Base-by-base conservation (phyloP, 2,888 invertebrate genomes). In the Sericinus montela region DNA sequence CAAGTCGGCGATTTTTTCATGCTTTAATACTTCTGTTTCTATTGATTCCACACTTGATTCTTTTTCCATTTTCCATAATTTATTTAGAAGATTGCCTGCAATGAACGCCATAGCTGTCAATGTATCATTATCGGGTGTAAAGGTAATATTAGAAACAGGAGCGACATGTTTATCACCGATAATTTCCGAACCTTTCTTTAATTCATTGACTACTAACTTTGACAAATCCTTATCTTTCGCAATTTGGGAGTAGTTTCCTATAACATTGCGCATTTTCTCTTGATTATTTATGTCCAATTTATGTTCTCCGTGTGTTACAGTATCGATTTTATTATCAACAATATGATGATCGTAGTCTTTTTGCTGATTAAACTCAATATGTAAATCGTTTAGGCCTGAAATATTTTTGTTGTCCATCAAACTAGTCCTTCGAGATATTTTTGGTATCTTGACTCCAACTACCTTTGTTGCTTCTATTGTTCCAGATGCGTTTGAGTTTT, bases 51-150 rank as follows among this genome's bases (percentile, higher is more conserved):
- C 72, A 30, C 55, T 64, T 1, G 63, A 54, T 46, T 78, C 79
- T 58, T 78, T 81, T 61, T 86, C 83, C 64, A 88, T 78, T 49
- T 80, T 75, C 87, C 87, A 88, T 25, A 88, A 55, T 57, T 81
- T 81, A 54, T 81, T 85, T n/a, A 88, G 57, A 32, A 88, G 57
- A 62, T 85, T 84, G 0, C 87, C 87, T 55, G 87, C 87, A 51
- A 88, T 87, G 23, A 76, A 84, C 0, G 85, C 77, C 79, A 87
- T 82, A 19, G 87, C 85, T 40, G 79, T 81, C 13, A 84, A 56
- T 3, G 87, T 86, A 44, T 86, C 85, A 53, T 86, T 88, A 67
- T 84, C 83, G 13, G 79, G 71, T n/a, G 80, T 81, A 48, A 86
- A 88, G 3, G 84, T 84, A 8, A 88, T 79, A 45, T 84, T 87